Conservation (phyloP, 2,797 vertebrate species). For the Oreochromis mossambicus region DNA sequence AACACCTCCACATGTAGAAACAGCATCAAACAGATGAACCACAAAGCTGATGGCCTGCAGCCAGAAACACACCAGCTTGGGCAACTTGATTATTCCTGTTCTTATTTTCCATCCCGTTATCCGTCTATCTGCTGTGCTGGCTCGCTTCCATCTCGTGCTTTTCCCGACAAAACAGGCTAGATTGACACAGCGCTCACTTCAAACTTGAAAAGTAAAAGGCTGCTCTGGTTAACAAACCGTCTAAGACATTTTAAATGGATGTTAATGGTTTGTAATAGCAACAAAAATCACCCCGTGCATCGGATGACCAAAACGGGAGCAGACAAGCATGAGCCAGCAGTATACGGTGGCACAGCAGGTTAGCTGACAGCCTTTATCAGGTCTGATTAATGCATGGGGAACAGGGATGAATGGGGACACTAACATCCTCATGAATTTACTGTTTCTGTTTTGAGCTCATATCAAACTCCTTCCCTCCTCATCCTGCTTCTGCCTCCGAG, state of each 20-base stretch:
- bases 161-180: not conserved
- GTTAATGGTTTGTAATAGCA: not conserved
- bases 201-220: not conserved
- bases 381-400: not conserved
- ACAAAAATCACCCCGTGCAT: not conserved
- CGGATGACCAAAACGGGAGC: not conserved
- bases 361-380: not conserved
- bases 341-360: not conserved
- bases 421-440: not conserved
- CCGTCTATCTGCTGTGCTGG: not conserved
- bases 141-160: not conserved
- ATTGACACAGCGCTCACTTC: not conserved
- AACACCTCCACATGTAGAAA: not conserved
- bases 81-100: not conserved
- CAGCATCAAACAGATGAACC: not conserved
- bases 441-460: not conserved
- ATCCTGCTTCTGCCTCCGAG: not conserved
- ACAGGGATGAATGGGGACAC: not conserved
- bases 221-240: not conserved
- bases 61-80: not conserved
- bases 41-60: constrained; percentile 9
- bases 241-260: not conserved
- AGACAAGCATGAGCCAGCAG: not conserved
- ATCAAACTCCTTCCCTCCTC: not conserved
- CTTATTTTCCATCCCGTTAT: not conserved